These are phyloP conservation scores for Halichoeres trimaculatus DNA, from an alignment of 2,113 vertebrate species.

Conservation along the genomic window DNA sequence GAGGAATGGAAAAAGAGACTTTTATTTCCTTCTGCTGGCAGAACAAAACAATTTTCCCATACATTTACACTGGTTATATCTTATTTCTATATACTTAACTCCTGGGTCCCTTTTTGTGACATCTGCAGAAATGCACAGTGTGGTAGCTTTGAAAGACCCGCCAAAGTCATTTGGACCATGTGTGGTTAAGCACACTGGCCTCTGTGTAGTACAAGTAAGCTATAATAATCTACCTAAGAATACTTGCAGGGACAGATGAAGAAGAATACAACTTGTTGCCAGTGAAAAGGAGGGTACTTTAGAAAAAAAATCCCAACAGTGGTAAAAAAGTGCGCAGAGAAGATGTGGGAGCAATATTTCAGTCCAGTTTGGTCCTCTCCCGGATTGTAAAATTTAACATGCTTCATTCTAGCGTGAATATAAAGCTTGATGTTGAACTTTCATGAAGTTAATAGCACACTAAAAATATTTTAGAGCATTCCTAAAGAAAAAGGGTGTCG, in stretches of 20 bases:
- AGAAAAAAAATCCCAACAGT: neutral
- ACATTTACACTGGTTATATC: slow-evolving; percentile 14
- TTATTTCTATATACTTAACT: neutral
- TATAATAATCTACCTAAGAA: slow-evolving; percentile 67
- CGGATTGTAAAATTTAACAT: neutral
- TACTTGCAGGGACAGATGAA: slow-evolving; percentile 56
- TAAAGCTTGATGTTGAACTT: neutral
- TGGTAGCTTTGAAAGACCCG: slow-evolving; percentile 45
- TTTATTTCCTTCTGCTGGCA: neutral
- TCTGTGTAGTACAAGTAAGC: slow-evolving; percentile 40
- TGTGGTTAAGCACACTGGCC: slow-evolving; percentile 51
- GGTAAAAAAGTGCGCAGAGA: neutral
- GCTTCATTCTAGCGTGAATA: neutral
- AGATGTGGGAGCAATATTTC: neutral
- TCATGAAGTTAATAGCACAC: neutral
- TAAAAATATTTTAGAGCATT: neutral
- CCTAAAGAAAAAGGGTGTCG: no score
- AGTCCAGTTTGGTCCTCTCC: neutral
- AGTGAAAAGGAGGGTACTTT: neutral
- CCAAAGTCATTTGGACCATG: slow-evolving; percentile 40
- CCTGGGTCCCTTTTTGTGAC: slow-evolving; percentile 33
- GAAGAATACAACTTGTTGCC: slow-evolving; percentile 31
- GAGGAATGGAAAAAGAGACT: slow-evolving; percentile 23
- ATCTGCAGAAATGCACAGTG: slow-evolving; percentile 57
- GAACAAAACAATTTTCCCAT: slow-evolving; percentile 12